Base-by-base conservation (phyloP, 1,140 invertebrate species). In the Drepana arcuata region DNA sequence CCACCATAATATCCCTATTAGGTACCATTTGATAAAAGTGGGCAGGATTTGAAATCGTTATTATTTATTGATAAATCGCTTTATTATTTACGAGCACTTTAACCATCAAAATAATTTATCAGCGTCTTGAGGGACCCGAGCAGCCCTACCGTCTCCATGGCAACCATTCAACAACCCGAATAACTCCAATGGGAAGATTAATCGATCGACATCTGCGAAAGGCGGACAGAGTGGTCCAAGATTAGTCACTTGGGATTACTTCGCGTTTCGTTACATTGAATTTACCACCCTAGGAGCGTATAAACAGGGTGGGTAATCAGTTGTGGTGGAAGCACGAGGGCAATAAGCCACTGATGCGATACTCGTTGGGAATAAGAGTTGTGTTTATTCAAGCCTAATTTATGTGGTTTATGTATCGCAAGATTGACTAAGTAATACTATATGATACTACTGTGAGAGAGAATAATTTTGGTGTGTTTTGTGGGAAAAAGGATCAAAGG, bases 171-270 rank as follows among this genome's bases (percentile, higher is more conserved):
- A 55, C 52, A 55, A 24, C 43, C 47, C 52, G 44, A 59, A 64
- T 64, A 61, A 66, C 53, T 61, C 54, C 52, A 36, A 69, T 66
- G 44, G 48, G 39, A 59, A 61, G 65, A 70, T 70, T 70, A 70
- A 70, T 70, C 56, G 62, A 61, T 50, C 56, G 54, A 60, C 66
- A 66, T 63, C 57, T 66, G 60, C 54, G 40, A 61, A 58, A 57
- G 60, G 56, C 65, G 57, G 57, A 48, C 53, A 47, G 49, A 64
- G 50, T 52, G 48, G 46, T 42, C 52, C 46, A 49, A 62, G 64
- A 70, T 70, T 70, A 70, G 57, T 64, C 63, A 64, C 61, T 66
- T 64, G 50, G 52, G 54, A 70, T 67, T 63, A 58, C 34, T 18
- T 23, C 9, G 14, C 15, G 16, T 32, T 31, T 28, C 32, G 33